Evolutionary conservation across 2,797 vertebrate genomes (phyloP), one percentile per base, ranked within the genome.

Genomic region (Aphelocoma californica): DNA sequence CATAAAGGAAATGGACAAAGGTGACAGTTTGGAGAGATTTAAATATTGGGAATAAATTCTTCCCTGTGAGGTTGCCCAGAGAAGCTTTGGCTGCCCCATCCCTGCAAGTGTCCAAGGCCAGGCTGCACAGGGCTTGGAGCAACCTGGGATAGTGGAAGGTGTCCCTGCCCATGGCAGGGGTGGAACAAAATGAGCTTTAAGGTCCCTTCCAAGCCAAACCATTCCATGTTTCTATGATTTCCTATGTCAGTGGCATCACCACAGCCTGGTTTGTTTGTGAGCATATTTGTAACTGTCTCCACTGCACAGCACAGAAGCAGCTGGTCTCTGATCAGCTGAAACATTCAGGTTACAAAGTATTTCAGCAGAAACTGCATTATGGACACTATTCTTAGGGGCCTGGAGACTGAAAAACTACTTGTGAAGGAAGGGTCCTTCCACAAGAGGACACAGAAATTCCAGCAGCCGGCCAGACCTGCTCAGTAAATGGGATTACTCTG

Each of bases 231-330:
- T 70, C 36, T 42, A 1, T 16, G 28, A 57, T 38, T 72, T 79
- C 20, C 20, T 32, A 13, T 24, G 17, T 15, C 61, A 42, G 25
- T 17, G 8, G n/a, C 29, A 50, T 26, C 25, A 32, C 15, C 21
- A 6, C 1, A 54, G 62, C 8, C 56, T 19, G 9, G 7, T 40
- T n/a, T 24, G 53, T 47, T 38, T 25, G 14, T 20, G 25, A 80
- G 17, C 32, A 34, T 8, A 14, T 16, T 29, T 25, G 3, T 5
- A 44, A 44, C 31, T 6, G 2, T 17, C 32, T 65, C 56, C 60
- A 42, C 0, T 0, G 2, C 42, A 36, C 10, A 70, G 80, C 36
- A 36, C 1, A 8, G 36, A 25, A 69, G 12, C 4, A 88, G 24
- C 5, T 20, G 18, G 14, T 29, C 10, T 78, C 60, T 26, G 51